Evolutionary conservation across 2,113 vertebrate species (phyloP), one percentile per base, ranked within the genome.

Genomic region (Nansenia antarctica): DNA sequence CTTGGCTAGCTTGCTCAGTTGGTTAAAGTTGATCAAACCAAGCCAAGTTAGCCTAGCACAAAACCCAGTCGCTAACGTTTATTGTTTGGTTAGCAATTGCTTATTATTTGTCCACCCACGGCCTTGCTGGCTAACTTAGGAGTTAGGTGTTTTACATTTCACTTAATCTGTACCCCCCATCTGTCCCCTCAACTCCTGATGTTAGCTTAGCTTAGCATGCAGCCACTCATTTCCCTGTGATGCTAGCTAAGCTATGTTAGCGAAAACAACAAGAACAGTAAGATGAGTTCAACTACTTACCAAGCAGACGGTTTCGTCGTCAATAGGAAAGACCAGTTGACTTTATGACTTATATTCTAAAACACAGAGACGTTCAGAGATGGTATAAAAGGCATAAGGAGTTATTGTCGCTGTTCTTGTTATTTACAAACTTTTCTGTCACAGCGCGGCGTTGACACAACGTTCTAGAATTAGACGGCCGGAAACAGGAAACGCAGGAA

Each of bases 361-460:
- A 31, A 26, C 0, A 20, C 0, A 2, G 8, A 52, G 8, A 52
- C 2, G 2, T 0, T 45, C 55, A 67, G 0, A 60, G 3, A 5
- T 9, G 3, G 31, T 65, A 20, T 35, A 6, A 58, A 7, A 35
- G 5, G 9, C 0, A 37, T 3, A 60, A 71, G 74, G 26, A 12
- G 26, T 62, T 39, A 7, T 1, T 58, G 37, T 12, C 0, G 5
- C 1, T 18, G 18, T 61, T 61, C 79, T 74, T 18, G 24, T 75
- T 64, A 29, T 2, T 5, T 14, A 2, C 53, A 85, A 86, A 68
- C 81, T 86, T 87, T 66, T 82, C 20, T 49, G 73, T 9, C 14
- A n/a, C n/a, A 62, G 29, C 55, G 82, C 82, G 81, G 85, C 89
- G 88, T 85, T 67, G 60, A 72, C 72, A 72, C 74, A 64, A 92